Base-by-base conservation (phyloP, 2,113 vertebrate species). In the Stomatorhinus ivindoensis region DNA sequence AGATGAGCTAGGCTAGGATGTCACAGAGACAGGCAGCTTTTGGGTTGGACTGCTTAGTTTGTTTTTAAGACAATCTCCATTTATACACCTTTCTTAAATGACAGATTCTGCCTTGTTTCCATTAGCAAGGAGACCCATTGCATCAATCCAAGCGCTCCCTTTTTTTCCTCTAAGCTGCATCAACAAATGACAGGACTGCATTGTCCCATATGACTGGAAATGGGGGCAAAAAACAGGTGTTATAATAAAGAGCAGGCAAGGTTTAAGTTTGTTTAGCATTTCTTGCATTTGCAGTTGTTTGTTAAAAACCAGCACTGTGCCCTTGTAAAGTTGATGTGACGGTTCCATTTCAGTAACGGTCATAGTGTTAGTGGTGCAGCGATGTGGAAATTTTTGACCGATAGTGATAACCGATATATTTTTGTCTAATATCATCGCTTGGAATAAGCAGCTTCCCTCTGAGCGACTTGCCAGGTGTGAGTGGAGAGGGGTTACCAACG, bases 1-100 rank as follows among this genome's bases (percentile, higher is more conserved):
- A 93, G 87, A 86, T 9, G 48, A 86, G 87, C 88, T 39, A 3
- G 80, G 80, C 80, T 80, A 35, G 73, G 73, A 42, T 80, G 73
- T 39, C 31, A 21, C 35, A 19, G 13, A 17, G 73, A 80, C 17
- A 3, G 35, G 31, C 31, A 3, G 31, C 3, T 76, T 39, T 39
- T 76, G 31, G 55, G 55, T 61, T 61, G 55, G 24, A 9, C 24
- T 27, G 58, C 80, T 69, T 85, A n/a, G 46, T 47, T 90, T 24
- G 3, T 8, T 65, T 88, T 73, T 87, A 10, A 58, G 0, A 55
- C 53, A 55, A 24, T 55, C 53, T 58, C 53, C 0, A 58, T 58
- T 58, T 21, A n/a, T 61, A n/a, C 58, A 24, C 58, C 24, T n/a
- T 10, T 61, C 58, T 61, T 9, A 27, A 1, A 24, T 21, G 21